phyloP scores from a whole-genome alignment of 2,888 invertebrate species.

The Drosophila borealis region DNA sequence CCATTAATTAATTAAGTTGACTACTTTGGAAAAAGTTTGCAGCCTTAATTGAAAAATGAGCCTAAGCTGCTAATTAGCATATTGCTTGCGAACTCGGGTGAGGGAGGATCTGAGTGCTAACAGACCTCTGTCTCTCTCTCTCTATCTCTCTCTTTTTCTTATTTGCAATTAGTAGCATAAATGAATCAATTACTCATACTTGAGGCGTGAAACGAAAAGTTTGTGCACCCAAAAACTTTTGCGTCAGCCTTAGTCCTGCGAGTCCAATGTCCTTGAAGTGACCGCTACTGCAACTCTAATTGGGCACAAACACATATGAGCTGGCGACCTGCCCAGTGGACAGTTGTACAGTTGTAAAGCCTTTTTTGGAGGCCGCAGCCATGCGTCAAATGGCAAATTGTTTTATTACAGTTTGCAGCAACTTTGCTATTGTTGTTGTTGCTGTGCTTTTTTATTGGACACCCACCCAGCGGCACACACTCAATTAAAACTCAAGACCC shows the following conservation, averaged over 20 bases:
- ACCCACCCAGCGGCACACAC: slow-evolving; percentile 68
- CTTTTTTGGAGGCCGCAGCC: slow-evolving; percentile 43
- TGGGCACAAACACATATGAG: slow-evolving; percentile 65
- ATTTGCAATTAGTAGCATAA: slow-evolving; percentile 81
- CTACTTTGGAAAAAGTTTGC: slow-evolving; percentile 53
- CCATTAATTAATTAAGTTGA: slow-evolving; percentile 70
- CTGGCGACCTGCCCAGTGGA: slow-evolving; percentile 13
- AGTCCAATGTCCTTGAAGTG: slow-evolving; percentile 68
- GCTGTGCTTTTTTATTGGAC: slow-evolving; percentile 20
- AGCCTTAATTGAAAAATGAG: slow-evolving; percentile 75
- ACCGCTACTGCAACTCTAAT: slow-evolving; percentile 75
- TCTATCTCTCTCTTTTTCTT: slow-evolving; percentile 11
- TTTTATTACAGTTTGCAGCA: slow-evolving; percentile 71
- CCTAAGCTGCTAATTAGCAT: slow-evolving; percentile 79
- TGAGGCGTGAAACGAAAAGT: slow-evolving; percentile 70
- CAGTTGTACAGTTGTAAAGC: slow-evolving; percentile 28
- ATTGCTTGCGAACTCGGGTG: slow-evolving; percentile 25
- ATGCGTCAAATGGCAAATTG: slow-evolving; percentile 67
- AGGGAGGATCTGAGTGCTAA: background rate
- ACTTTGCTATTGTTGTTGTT: slow-evolving; percentile 36
- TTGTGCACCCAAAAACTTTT: slow-evolving; percentile 63
- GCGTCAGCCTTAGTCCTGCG: slow-evolving; percentile 31
- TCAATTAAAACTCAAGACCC: slow-evolving; percentile 83
- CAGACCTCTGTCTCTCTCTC: background rate
- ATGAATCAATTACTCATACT: slow-evolving; percentile 84